Percentiles rank a stretch among this genome's conserved stretches.
Conservation (phyloP, 2,113 vertebrate genomes). For the Coreoperca whiteheadi region DNA sequence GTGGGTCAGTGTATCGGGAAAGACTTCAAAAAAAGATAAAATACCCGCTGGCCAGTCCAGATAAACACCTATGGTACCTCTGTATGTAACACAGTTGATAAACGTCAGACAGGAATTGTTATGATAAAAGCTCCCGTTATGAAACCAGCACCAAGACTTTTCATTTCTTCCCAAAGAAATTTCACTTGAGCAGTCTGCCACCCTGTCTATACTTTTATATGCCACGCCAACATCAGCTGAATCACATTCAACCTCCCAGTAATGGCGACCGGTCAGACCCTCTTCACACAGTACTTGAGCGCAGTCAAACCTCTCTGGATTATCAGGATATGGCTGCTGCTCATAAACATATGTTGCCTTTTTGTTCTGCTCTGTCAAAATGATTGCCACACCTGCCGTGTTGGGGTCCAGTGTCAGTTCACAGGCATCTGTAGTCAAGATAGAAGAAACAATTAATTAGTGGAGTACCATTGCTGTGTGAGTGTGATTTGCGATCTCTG, state of each 20-base stretch:
- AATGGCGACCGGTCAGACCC: constrained; percentile 44
- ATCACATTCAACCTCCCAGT: constrained; percentile 44
- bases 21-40: constrained; percentile 51
- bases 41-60: constrained; percentile 53
- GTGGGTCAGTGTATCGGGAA: constrained; percentile 26
- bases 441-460: background rate
- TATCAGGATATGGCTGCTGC: constrained; percentile 17
- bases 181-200: background rate
- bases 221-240: constrained; percentile 19
- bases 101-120: background rate
- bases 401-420: constrained; percentile 50
- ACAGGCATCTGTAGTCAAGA: constrained; percentile 43
- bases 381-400: background rate
- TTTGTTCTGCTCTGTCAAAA: constrained; percentile 34
- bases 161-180: background rate
- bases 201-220: constrained; percentile 41
- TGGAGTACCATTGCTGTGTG: background rate
- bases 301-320: constrained; percentile 6
- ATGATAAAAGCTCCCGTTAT: background rate
- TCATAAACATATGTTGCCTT: background rate
- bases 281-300: constrained; percentile 21
- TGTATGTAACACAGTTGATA: fast-evolving
- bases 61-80: constrained; percentile 22
- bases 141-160: constrained; percentile 41
- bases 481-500: background rate